Evolutionary conservation across 1,140 invertebrate genomes (phyloP), one percentile per base, ranked within the genome.

Genomic region (Lordiphosa stackelbergi): DNA sequence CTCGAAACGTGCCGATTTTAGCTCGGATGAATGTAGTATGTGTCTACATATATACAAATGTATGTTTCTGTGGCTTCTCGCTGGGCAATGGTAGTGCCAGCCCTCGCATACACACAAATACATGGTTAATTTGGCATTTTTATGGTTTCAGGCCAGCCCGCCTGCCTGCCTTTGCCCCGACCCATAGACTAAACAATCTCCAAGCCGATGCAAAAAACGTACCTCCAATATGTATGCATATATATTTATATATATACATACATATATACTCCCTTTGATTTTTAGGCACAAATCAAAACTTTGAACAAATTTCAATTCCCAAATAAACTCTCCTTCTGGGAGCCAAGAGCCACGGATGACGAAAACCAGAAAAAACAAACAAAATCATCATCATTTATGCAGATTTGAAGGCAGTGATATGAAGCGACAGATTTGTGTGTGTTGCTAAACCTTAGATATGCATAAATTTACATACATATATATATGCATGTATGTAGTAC

Each of bases 41-140:
- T 41, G 5, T 66, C 34, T 36, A 10, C 22, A 38, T 81, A 55
- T 53, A 40, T 68, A 42, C 38, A 43, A 53, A 35, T 43, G 40
- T 38, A 34, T 43, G 47, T 83, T 64, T 66, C 69, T 81, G 77
- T 81, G 77, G 77, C 77, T 81, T 81, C 77, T 65, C 57, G 59
- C 48, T 31, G 60, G 61, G 45, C 55, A 66, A 73, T 79, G 69
- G 69, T 24, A 5, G 22, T 66, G 46, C 47, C 64, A 68, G 53
- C 63, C 64, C 64, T 68, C 66, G 12, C 49, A 24, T 24, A 40
- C 53, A 62, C 48, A 45, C 49, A 57, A 53, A 55, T 54, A 52
- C 56, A 54, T 62, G 70, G 70, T 85, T 85, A 79, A 79, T 85
- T 85, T 85, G 79, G 70, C 79, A 85, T 85, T 85, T 85, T 75